Evolutionary conservation across 2,797 vertebrate species (phyloP).

Genomic region (Pitangus sulphuratus): DNA sequence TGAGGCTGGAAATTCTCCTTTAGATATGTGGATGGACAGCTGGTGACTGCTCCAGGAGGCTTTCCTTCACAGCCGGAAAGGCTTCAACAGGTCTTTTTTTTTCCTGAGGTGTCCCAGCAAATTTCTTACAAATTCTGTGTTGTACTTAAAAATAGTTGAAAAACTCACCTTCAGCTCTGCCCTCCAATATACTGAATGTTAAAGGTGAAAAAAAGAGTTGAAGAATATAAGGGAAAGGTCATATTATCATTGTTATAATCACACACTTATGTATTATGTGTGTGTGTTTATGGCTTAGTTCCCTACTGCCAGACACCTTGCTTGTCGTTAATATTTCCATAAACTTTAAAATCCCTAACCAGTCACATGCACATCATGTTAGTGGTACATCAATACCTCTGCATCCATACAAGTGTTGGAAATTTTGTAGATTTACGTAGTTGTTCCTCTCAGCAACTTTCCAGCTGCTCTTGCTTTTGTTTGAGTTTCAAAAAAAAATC

Average conservation of each 20-base stretch:
- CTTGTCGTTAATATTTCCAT: background rate
- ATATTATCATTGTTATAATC: background rate
- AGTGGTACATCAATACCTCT: background rate
- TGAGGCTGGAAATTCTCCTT: background rate
- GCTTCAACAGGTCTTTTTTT: background rate
- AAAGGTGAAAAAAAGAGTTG: background rate
- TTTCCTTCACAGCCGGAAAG: background rate
- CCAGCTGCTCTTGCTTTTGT: background rate
- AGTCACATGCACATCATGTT: background rate
- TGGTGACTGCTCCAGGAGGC: background rate
- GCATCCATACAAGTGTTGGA: background rate
- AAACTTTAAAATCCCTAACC: background rate
- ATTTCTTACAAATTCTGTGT: background rate
- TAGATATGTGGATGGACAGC: background rate
- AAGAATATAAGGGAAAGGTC: background rate
- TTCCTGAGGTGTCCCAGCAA: fast-evolving
- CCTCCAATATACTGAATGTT: background rate
- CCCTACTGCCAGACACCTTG: background rate
- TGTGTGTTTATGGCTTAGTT: background rate
- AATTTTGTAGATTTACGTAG: background rate
- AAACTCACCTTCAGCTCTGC: background rate
- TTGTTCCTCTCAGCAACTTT: background rate
- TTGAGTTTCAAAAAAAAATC: background rate
- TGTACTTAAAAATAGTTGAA: background rate
- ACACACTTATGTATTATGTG: background rate